Conservation (phyloP, 2,113 vertebrate species). For the Mandrillus leucophaeus region DNA sequence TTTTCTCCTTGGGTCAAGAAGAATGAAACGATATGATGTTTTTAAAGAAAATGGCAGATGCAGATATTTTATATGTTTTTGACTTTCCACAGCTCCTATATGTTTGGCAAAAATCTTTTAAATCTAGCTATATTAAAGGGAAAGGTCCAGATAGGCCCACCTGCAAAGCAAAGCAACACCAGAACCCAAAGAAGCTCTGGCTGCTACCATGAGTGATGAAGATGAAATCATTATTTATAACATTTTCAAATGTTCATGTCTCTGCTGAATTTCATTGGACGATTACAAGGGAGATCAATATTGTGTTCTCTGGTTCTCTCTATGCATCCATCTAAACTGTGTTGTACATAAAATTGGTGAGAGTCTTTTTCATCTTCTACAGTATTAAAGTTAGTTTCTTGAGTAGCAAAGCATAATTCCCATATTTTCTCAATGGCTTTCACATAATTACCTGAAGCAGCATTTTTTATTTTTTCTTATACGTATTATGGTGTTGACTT, state of each 20-base stretch:
- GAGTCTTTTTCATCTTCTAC: background rate
- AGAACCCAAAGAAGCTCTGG: background rate
- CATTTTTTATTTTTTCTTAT: background rate
- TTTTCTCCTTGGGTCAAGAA: background rate
- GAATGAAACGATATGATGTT: background rate
- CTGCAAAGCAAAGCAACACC: background rate
- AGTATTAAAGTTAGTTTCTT: background rate
- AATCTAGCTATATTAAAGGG: background rate
- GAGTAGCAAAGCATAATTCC: background rate
- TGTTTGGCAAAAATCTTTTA: background rate
- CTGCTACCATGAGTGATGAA: background rate
- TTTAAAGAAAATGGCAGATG: background rate
- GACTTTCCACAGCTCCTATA: background rate
- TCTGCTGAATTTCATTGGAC: background rate
- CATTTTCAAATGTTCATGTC: background rate
- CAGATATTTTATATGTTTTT: background rate
- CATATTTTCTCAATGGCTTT: background rate
- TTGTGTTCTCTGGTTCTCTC: background rate
- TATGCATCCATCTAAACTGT: background rate
- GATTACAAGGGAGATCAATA: background rate
- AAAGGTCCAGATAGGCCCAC: background rate
- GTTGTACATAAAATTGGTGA: background rate
- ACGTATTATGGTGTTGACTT: background rate
- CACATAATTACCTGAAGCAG: background rate
- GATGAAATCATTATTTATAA: background rate